A percentile compares a stretch with the other conserved stretches of the same genome.
Conservation (phyloP, 2,888 invertebrate genomes). For the Spisula solida region DNA sequence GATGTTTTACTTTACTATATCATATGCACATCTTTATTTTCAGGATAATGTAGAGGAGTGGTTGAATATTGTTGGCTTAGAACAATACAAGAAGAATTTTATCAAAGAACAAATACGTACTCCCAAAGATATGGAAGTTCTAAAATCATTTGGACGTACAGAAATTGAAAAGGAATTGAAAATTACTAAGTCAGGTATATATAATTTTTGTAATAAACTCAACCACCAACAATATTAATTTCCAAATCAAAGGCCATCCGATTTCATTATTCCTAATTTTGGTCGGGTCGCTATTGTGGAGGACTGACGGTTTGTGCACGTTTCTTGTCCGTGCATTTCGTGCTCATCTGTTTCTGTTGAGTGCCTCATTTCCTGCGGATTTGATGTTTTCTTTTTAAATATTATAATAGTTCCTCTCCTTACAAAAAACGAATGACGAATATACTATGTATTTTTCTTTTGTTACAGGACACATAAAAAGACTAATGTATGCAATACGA, state of each 20-base stretch:
- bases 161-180: slow-evolving; percentile 81
- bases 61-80: slow-evolving; percentile 81
- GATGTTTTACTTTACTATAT: too few species aligned
- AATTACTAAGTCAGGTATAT: slow-evolving; percentile 80
- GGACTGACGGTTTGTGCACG: too few species aligned
- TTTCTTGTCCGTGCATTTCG: too few species aligned
- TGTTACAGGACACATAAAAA: slow-evolving; percentile 81
- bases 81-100: slow-evolving; percentile 79
- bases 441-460: not conserved
- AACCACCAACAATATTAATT: too few species aligned
- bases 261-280: too few species aligned
- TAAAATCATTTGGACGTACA: slow-evolving; percentile 78
- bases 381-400: too few species aligned
- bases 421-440: too few species aligned
- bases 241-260: too few species aligned
- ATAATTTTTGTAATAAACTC: not conserved
- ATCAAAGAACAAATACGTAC: slow-evolving; percentile 75
- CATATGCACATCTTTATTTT: not conserved
- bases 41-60: slow-evolving; percentile 79
- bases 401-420: too few species aligned
- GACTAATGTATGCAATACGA: slow-evolving; percentile 80
- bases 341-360: too few species aligned
- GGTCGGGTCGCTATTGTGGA: too few species aligned
- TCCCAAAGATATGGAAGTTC: slow-evolving; percentile 80
- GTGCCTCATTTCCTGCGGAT: too few species aligned